Base-by-base conservation (phyloP, 2,797 vertebrate genomes). In the Sebastes goodei region DNA sequence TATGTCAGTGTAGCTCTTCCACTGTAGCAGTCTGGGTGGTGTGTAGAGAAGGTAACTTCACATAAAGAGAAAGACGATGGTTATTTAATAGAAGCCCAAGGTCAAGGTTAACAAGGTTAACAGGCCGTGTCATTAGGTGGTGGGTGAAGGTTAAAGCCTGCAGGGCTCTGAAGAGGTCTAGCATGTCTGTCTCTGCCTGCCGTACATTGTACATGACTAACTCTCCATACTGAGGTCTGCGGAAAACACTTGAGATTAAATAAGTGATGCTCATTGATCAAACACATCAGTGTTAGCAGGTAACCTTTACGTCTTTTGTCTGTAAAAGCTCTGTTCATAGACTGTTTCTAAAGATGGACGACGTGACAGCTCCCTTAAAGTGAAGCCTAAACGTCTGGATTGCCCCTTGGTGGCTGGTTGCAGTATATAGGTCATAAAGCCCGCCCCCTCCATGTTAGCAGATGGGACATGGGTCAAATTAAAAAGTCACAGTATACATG, bases 131-230 rank as follows among this genome's bases (percentile, higher is more conserved):
- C 12, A 69, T 68, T 68, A 52, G 27, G 32, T 6, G 33, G 6
- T 52, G 15, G 27, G 33, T 78, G 52, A 49, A 53, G 60, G 71
- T 76, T 65, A 46, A 52, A 71, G 38, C 30, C 81, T 42, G 42
- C 64, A 63, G 62, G 29, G 67, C 52, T 38, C 32, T 56, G 59
- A 60, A 8, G 17, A 72, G 30, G 30, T 27, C 38, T 14, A 10
- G 8, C 25, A 21, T 52, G 71, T 6, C 35, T 6, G 9, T 42
- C 15, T 78, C 35, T 62, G 61, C 7, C 57, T n/a, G 4, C 38
- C 42, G 12, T 5, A 25, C 52, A 30, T 10, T 74, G 17, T 6
- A 25, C 29, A 14, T 7, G 2, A n/a, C 15, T 25, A 38, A 38
- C 53, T 30, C 7, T 49, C 20, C 15, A 9, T 63, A 4, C 7